A percentile compares a stretch with the other conserved stretches of the same genome.
Conservation (phyloP, 1,140 invertebrate species). For the Trichogramma pretiosum region DNA sequence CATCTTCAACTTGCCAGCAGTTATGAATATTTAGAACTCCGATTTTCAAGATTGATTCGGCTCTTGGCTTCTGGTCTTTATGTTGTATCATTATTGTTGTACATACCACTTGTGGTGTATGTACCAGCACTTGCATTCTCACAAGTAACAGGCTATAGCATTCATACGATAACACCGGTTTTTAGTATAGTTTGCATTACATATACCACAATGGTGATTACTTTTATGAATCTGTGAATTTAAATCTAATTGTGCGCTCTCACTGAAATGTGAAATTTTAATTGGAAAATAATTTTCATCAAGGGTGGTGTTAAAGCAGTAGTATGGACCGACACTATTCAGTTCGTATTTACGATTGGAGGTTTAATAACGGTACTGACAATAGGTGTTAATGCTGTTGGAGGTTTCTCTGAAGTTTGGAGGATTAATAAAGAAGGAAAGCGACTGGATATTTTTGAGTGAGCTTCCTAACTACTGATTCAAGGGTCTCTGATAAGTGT, state of each 20-base stretch:
- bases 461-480: conserved; percentile 14
- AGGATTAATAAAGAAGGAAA: conserved; percentile 29
- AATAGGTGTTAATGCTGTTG: conserved; percentile 54
- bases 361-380: conserved; percentile 57
- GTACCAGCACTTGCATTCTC: conserved; percentile 55
- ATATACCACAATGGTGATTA: conserved; percentile 62
- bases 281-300: background rate
- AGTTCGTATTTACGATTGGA: conserved; percentile 57
- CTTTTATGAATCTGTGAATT: no score
- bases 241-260: no score
- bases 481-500: no score
- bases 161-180: conserved; percentile 54
- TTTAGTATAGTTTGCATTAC: conserved; percentile 68
- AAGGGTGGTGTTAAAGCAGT: conserved; percentile 68
- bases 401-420: conserved; percentile 47
- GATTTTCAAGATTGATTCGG: conserved; percentile 55
- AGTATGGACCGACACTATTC: conserved; percentile 64
- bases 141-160: conserved; percentile 56
- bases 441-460: conserved; percentile 35
- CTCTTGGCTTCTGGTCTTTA: conserved; percentile 57
- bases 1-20: conserved; percentile 61
- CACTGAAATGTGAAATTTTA: background rate
- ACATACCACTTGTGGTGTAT: conserved; percentile 54
- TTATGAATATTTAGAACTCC: conserved; percentile 67
- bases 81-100: conserved; percentile 47